A percentile compares a stretch with the other conserved stretches of the same genome.
Conservation (phyloP, 2,113 vertebrate species). For the Scomber colias region DNA sequence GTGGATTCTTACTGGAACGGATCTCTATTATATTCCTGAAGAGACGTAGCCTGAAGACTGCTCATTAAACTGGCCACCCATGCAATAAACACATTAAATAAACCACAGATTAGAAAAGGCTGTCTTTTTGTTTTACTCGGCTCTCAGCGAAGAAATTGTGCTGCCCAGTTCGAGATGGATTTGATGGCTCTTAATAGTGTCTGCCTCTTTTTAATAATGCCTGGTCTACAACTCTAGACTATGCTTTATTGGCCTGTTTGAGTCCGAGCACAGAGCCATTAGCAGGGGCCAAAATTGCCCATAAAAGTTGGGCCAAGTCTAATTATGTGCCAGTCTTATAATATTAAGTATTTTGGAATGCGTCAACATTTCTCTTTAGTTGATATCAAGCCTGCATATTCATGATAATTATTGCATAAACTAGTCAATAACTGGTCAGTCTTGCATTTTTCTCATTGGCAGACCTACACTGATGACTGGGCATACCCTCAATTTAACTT, state of each 20-base stretch:
- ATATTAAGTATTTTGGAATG: slow-evolving; percentile 73
- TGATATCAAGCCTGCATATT: slow-evolving; percentile 62
- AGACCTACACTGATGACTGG: slow-evolving; percentile 67
- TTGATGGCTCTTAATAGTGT: slow-evolving; percentile 80
- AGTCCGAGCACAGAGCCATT: slow-evolving; percentile 80
- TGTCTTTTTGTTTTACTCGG: slow-evolving; percentile 66
- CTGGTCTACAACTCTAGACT: slow-evolving; percentile 53
- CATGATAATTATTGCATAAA: slow-evolving; percentile 70
- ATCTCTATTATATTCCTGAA: slow-evolving; percentile 58
- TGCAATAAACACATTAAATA: slow-evolving; percentile 80
- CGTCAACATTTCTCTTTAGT: slow-evolving; percentile 52
- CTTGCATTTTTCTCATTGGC: slow-evolving; percentile 48
- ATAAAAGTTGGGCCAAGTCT: slow-evolving; percentile 83
- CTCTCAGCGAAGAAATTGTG: slow-evolving; percentile 56
- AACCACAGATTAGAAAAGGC: slow-evolving; percentile 75
- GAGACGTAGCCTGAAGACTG: slow-evolving; percentile 64
- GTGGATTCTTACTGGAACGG: slow-evolving; percentile 49
- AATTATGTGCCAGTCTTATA: slow-evolving; percentile 76
- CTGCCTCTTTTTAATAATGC: slow-evolving; percentile 78
- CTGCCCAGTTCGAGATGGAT: slow-evolving; percentile 78
- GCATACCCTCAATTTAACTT: slow-evolving; percentile 58
- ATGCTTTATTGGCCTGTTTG: slow-evolving; percentile 84
- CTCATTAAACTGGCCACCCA: slow-evolving; percentile 79
- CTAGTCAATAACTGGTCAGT: slow-evolving; percentile 61
- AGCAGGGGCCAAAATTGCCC: slow-evolving; percentile 79